phyloP scores from a whole-genome alignment of 2,113 vertebrate genomes.

The Lepisosteus osseus region DNA sequence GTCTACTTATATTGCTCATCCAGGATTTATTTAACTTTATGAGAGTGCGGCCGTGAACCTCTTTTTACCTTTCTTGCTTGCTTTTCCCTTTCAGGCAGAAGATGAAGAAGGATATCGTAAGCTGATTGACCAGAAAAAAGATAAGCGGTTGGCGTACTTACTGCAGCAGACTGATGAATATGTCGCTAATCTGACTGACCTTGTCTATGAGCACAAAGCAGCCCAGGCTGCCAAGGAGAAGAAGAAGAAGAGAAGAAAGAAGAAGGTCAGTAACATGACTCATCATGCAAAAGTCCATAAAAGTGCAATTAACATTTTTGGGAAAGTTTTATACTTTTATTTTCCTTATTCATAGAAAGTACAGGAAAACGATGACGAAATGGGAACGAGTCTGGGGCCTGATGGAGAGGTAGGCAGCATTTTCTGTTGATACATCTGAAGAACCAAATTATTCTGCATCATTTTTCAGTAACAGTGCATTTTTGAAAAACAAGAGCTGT shows the following conservation, averaged over 20 bases:
- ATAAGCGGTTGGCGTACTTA: constrained; percentile 91
- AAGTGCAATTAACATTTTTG: too few species aligned
- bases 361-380: constrained; percentile 84
- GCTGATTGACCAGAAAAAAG: constrained; percentile 97
- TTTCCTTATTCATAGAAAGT: constrained; percentile 72
- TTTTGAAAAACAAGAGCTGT: too few species aligned
- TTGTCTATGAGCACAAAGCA: constrained; percentile 96
- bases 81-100: constrained; percentile 75
- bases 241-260: constrained; percentile 86
- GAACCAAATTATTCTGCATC: too few species aligned
- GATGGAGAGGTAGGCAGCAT: constrained; percentile 85
- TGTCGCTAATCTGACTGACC: constrained; percentile 92
- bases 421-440: neutral
- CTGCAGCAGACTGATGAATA: constrained; percentile 97
- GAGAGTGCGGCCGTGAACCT: too few species aligned
- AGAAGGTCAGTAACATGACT: constrained; percentile 71
- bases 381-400: constrained; percentile 80
- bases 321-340: constrained; percentile 3
- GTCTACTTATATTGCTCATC: neutral
- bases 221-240: constrained; percentile 97
- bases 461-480: too few species aligned
- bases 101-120: constrained; percentile 97
- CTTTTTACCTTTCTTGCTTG: neutral
- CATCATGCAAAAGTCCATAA: neutral
- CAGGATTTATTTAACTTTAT: neutral